Percentiles rank a stretch among this genome's conserved stretches.
Conservation (phyloP, 2,888 invertebrate species). For the Sesamia inferens region DNA sequence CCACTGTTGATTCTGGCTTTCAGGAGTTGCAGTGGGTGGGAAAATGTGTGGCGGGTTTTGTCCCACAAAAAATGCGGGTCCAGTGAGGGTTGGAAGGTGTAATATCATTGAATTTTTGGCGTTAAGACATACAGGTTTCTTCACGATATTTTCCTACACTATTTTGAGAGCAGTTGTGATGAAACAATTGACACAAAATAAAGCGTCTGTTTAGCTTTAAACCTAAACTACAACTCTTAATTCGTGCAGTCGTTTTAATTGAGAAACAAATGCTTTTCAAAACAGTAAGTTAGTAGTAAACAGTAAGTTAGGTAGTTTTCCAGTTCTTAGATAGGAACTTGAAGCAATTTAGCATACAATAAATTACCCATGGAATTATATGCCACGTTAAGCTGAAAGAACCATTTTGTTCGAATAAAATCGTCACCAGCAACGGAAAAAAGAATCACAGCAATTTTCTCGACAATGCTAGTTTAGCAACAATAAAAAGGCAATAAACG, state of each 20-base stretch:
- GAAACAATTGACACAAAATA: background rate
- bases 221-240: background rate
- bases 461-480: slow-evolving; percentile 46
- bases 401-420: slow-evolving; percentile 8
- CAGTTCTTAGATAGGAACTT: too few species aligned
- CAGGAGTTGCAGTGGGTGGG: too few species aligned
- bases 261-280: background rate
- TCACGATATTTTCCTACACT: background rate
- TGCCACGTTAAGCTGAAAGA: slow-evolving; percentile 1
- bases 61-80: too few species aligned
- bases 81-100: background rate
- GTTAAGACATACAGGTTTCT: background rate
- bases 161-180: background rate
- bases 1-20: too few species aligned
- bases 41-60: too few species aligned
- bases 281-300: background rate
- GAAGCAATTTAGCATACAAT: background rate
- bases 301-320: too few species aligned
- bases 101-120: background rate
- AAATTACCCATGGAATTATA: background rate
- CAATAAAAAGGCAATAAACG: slow-evolving; percentile 68
- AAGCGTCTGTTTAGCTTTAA: background rate
- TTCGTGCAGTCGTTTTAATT: background rate
- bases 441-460: slow-evolving; percentile 45
- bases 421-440: slow-evolving; percentile 21